Conservation (phyloP, 2,888 invertebrate species). For the Cactoblastis cactorum region DNA sequence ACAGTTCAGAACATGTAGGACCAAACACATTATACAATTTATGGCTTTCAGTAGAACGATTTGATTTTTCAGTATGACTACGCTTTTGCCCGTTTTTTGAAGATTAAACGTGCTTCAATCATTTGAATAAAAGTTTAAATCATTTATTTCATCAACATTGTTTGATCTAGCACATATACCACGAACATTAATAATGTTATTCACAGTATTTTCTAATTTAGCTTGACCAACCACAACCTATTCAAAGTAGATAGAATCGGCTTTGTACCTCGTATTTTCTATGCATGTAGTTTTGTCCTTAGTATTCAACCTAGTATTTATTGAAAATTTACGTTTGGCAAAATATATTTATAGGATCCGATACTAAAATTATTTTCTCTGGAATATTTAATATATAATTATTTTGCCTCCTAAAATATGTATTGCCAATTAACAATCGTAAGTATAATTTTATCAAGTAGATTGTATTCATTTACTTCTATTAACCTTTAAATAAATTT, state of each 20-base stretch:
- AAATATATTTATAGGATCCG: neutral
- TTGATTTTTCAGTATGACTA: slow-evolving; percentile 27
- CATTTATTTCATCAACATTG: slow-evolving; percentile 32
- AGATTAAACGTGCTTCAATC: slow-evolving; percentile 24
- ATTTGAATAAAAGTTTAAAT: slow-evolving; percentile 17
- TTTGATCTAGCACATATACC: slow-evolving; percentile 32
- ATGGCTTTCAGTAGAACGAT: slow-evolving; percentile 46
- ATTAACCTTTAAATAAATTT: neutral
- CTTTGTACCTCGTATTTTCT: slow-evolving; percentile 19
- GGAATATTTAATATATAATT: too few species aligned
- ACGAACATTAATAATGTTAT: slow-evolving; percentile 31
- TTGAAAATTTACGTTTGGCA: neutral
- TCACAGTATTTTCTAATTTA: slow-evolving; percentile 24
- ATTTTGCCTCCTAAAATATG: neutral
- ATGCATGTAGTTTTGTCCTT: slow-evolving; percentile 19
- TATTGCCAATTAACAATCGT: neutral
- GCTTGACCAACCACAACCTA: slow-evolving; percentile 26
- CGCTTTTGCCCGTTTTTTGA: slow-evolving; percentile 29
- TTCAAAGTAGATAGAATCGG: slow-evolving; percentile 22
- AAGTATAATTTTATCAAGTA: neutral
- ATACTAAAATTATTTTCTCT: neutral
- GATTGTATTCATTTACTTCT: neutral
- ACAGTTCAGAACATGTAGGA: slow-evolving; percentile 34
- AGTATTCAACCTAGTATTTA: slow-evolving; percentile 15
- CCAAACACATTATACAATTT: slow-evolving; percentile 43